Evolutionary conservation across 1,140 invertebrate species (phyloP), one percentile per base, ranked within the genome.

Genomic region (Maconellicoccus hirsutus): DNA sequence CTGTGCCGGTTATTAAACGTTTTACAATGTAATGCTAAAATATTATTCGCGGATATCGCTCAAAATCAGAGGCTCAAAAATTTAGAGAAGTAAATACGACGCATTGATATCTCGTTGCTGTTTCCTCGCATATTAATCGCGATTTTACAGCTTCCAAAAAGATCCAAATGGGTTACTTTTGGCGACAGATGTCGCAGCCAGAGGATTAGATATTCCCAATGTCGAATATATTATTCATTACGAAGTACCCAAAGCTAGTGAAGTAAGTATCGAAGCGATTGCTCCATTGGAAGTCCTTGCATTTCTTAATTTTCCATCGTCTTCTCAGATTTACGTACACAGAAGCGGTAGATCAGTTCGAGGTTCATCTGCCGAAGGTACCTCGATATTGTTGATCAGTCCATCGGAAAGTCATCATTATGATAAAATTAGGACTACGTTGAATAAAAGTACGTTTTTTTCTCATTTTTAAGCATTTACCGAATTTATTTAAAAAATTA

Each of bases 161-260:
- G 84, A 86, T 76, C 80, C 84, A 0, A 83, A 86, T 74, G 87
- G 88, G 0, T 75, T 99, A 12, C 79, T 99, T n/a, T 84, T 99
- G 72, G 94, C 97, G 0, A 99, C 96, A 0, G 97, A 99, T 83
- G 95, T 99, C 19, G 97, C 96, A 14, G 95, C 97, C 0, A 83
- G 97, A 73, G 97, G 97, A 59, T 81, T 99, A 26, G 97, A 99
- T 81, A 98, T 99, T 78, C 91, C 93, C 4, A 86, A 89, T 77
- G 88, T 99, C 1, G 86, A 98, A 74, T 93, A 98, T 79, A 96
- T 99, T 2, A 87, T 99, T 75, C 97, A 99, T 80, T 99, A 98
- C 82, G 95, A 99, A 82, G 91, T 96, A 7, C 96, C 97, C 0
- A 85, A 88, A 76, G 98, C 95, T 19, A 90, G 92, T 29, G 96